Conservation (phyloP, 2,888 invertebrate genomes). For the Hemaris fuciformis region DNA sequence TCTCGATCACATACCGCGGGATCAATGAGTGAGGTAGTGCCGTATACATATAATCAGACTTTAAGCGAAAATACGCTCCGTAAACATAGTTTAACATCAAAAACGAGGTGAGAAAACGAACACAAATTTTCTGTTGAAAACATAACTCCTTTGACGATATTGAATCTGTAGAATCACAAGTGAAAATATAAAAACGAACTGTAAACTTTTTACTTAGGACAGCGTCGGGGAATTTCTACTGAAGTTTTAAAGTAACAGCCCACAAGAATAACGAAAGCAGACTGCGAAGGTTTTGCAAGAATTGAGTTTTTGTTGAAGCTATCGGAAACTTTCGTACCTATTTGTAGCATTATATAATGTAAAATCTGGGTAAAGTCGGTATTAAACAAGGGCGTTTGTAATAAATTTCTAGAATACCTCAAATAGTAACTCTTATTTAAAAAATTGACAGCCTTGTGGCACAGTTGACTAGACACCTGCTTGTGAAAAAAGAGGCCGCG, state of each 20-base stretch:
- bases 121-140: constrained; percentile 11
- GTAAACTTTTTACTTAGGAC: constrained; percentile 47
- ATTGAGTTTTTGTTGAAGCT: constrained; percentile 13
- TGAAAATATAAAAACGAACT: not conserved
- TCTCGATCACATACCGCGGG: too few relatives aligned
- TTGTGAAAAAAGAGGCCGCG: too few relatives aligned
- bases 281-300: constrained; percentile 38
- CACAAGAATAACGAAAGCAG: constrained; percentile 53
- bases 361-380: not conserved
- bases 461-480: too few relatives aligned
- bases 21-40: too few relatives aligned
- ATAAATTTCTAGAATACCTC: not conserved
- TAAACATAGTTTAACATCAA: not conserved
- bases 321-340: constrained; percentile 5
- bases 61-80: not conserved
- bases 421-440: too few relatives aligned
- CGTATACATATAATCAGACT: too few relatives aligned
- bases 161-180: constrained; percentile 2
- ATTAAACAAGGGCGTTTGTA: not conserved
- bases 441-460: too few relatives aligned
- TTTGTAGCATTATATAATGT: not conserved
- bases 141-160: constrained; percentile 11
- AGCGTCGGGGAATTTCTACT: constrained; percentile 47
- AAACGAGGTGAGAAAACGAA: not conserved
- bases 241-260: constrained; percentile 56